A percentile compares a stretch with the other conserved stretches of the same genome.
Evolutionary conservation across 2,797 vertebrate genomes (phyloP).

Genomic region (Microchirus variegatus): DNA sequence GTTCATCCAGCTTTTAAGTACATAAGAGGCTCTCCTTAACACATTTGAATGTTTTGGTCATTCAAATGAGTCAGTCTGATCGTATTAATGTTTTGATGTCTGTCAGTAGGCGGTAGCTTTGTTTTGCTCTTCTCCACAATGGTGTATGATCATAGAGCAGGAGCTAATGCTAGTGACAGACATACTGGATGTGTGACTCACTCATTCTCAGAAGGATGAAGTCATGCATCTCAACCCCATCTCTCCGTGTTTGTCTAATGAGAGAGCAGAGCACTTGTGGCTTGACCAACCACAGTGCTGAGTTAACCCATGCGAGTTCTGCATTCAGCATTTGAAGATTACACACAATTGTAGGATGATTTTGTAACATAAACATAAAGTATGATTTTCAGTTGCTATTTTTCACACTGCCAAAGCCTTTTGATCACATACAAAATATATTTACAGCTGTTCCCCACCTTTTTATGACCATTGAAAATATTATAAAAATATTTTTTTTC

Average conservation of each 20-base stretch:
- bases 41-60: not conserved
- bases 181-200: constrained; percentile 41
- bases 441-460: no score
- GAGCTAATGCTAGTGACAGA: constrained; percentile 56
- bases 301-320: not conserved
- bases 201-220: constrained; percentile 57
- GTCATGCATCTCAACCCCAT: constrained; percentile 45
- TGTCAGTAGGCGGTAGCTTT: not conserved
- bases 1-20: not conserved
- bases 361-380: no score
- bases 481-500: no score
- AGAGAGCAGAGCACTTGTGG: constrained; percentile 4
- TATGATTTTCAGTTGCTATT: no score
- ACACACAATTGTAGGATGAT: no score
- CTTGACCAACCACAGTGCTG: not conserved
- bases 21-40: not conserved
- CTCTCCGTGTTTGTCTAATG: constrained; percentile 11
- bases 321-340: no score
- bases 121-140: constrained; percentile 22
- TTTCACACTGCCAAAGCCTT: no score
- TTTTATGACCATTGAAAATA: no score
- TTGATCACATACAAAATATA: no score
- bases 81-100: not conserved
- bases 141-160: constrained; percentile 37
- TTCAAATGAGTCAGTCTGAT: not conserved